Conservation (phyloP, 1,140 invertebrate species). For the Camponotus vicinus region DNA sequence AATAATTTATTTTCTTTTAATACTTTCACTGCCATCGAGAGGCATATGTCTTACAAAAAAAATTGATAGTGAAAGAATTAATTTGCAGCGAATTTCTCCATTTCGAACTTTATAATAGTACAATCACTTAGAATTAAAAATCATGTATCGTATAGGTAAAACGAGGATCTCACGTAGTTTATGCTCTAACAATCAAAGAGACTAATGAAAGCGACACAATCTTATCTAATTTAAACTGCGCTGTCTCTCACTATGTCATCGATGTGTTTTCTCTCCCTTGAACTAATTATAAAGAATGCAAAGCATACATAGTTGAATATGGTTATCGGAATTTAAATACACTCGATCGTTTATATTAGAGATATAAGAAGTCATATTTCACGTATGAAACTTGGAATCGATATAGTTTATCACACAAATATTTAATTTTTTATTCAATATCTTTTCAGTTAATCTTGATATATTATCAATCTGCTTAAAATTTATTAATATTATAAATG, state of each 20-base stretch:
- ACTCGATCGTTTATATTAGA: conserved; percentile 11
- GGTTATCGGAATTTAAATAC: conserved; percentile 15
- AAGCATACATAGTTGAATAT: conserved; percentile 28
- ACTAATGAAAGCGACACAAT: not conserved
- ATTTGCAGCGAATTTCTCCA: no score
- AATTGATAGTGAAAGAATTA: not conserved
- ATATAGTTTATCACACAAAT: no score
- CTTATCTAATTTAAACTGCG: conserved; percentile 36
- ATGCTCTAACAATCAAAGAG: not conserved
- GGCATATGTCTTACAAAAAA: not conserved
- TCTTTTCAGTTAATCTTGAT: no score
- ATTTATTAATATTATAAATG: no score
- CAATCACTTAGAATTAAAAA: not conserved
- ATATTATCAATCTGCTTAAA: not conserved
- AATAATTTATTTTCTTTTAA: not conserved
- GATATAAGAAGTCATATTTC: no score
- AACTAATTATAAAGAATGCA: conserved; percentile 50
- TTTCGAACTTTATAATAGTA: no score
- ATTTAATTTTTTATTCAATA: no score
- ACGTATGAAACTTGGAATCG: no score
- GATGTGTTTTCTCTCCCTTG: not conserved
- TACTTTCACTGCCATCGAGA: not conserved
- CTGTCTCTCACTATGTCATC: not conserved
- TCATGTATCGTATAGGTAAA: not conserved
- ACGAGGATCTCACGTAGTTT: not conserved